Percentiles rank a stretch among this genome's conserved stretches.
Evolutionary conservation across 2,797 vertebrate species (phyloP).

Genomic region (Enteromius anoplus): DNA sequence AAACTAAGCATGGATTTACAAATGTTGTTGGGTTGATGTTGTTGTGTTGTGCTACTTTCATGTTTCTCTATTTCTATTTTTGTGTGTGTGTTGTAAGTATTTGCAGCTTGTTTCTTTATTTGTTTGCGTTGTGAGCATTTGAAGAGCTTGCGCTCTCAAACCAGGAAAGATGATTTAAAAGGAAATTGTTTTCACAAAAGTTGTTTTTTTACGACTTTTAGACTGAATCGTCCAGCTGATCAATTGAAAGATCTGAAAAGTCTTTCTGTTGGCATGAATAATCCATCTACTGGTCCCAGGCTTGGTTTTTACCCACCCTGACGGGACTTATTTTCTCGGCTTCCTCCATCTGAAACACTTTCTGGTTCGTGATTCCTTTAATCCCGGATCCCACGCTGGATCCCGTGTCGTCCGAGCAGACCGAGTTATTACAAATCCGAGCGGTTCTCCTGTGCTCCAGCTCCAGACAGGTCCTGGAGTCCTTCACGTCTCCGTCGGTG

Average conservation of each 20-base stretch:
- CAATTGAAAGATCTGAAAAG: neutral
- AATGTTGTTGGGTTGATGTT: too few relatives aligned
- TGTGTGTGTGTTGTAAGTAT: too few relatives aligned
- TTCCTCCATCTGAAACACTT: conserved; percentile 58
- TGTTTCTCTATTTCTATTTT: too few relatives aligned
- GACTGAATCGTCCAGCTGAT: neutral
- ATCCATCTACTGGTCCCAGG: conserved; percentile 71
- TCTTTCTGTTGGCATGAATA: neutral
- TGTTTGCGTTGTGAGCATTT: too few relatives aligned
- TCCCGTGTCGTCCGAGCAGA: conserved; percentile 50
- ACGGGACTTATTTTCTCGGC: conserved; percentile 63
- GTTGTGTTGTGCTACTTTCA: too few relatives aligned
- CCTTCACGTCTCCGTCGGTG: conserved; percentile 65
- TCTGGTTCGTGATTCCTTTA: conserved; percentile 61
- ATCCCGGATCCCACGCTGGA: conserved; percentile 47
- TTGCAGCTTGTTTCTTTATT: too few relatives aligned
- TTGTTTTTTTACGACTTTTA: too few relatives aligned
- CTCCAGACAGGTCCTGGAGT: conserved; percentile 53
- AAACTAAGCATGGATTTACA: too few relatives aligned
- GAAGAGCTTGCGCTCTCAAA: too few relatives aligned
- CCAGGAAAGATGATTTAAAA: too few relatives aligned
- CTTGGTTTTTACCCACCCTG: conserved; percentile 70
- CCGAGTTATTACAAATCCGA: conserved; percentile 51
- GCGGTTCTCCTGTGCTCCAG: conserved; percentile 61
- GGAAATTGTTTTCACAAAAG: neutral